Percentiles rank a stretch among this genome's conserved stretches.
Evolutionary conservation across 1,140 invertebrate genomes (phyloP).

Genomic region (Grapholita molesta): DNA sequence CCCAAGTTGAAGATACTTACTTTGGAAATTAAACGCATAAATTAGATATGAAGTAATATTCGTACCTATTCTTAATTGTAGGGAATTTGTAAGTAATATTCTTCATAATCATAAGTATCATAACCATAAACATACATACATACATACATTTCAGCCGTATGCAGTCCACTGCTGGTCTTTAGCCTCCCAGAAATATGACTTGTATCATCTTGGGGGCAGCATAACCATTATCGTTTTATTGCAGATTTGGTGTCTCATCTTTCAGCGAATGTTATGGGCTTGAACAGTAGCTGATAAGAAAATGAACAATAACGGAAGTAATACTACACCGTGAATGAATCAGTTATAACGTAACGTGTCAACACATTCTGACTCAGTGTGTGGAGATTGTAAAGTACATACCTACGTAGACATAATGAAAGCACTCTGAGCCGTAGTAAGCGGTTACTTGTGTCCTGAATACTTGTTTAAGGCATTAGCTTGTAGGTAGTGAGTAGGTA

Average conservation of each 20-base stretch:
- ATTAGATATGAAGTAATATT: too few relatives aligned
- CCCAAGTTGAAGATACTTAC: too few relatives aligned
- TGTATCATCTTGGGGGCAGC: too few relatives aligned
- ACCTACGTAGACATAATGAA: too few relatives aligned
- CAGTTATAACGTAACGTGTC: constrained; percentile 29
- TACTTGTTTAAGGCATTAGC: background rate
- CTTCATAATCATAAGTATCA: too few relatives aligned
- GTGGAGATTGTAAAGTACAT: background rate
- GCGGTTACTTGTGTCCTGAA: background rate
- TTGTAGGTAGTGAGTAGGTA: background rate
- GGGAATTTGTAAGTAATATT: too few relatives aligned
- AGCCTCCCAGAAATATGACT: too few relatives aligned
- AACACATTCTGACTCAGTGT: constrained; percentile 8
- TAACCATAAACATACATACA: too few relatives aligned
- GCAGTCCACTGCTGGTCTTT: too few relatives aligned
- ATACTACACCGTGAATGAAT: constrained; percentile 22
- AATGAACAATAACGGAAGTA: constrained; percentile 37
- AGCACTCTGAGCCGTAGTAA: background rate
- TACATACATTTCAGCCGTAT: too few relatives aligned
- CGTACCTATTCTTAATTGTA: too few relatives aligned
- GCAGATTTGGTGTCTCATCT: background rate
- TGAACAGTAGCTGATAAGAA: constrained; percentile 31
- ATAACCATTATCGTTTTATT: background rate
- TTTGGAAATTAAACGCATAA: too few relatives aligned
- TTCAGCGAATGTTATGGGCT: constrained; percentile 7